Conservation (phyloP, 2,797 vertebrate genomes). For the Presbytis comata region DNA sequence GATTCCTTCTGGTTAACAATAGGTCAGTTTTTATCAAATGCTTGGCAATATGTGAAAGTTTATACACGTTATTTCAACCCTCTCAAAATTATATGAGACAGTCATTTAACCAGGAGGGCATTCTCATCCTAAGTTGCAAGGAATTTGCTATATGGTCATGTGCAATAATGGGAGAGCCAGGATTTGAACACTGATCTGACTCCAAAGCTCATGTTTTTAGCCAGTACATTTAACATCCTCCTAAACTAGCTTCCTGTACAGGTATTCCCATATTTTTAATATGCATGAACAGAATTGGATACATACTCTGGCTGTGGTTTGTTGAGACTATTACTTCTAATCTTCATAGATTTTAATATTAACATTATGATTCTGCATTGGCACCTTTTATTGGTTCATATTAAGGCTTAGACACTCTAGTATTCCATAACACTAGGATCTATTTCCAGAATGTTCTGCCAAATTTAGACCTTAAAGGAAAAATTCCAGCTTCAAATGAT, state of each 20-base stretch:
- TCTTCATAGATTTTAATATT: slow-evolving; percentile 8
- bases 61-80: neutral
- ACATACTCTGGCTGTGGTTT: neutral
- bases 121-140: neutral
- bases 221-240: neutral
- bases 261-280: neutral
- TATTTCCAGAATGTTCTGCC: slow-evolving; percentile 19
- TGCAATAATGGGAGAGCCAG: neutral
- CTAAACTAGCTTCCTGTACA: neutral
- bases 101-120: neutral
- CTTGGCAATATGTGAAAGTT: neutral
- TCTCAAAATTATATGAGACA: neutral
- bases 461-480: slow-evolving; percentile 36
- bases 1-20: neutral
- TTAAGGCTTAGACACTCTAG: neutral
- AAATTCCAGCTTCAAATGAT: slow-evolving; percentile 1
- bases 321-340: neutral
- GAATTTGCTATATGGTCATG: neutral
- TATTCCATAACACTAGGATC: neutral
- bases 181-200: neutral
- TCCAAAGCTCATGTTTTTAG: neutral
- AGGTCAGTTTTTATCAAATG: neutral
- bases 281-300: neutral
- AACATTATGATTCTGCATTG: slow-evolving; percentile 32
- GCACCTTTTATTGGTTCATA: neutral